Base-by-base conservation (phyloP, 2,888 invertebrate species). In the Agrochola lota region DNA sequence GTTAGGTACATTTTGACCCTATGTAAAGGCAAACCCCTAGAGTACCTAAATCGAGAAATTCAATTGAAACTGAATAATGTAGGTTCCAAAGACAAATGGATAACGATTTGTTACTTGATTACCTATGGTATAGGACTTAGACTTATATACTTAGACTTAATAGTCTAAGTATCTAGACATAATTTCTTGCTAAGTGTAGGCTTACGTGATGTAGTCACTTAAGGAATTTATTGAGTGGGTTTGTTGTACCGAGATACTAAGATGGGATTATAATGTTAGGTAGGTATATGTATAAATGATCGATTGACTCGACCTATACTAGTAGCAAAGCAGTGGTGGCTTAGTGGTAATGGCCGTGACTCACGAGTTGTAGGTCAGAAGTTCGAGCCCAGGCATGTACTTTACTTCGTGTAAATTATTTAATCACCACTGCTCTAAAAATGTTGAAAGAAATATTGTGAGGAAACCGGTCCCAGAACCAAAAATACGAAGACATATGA, bases 61-160 rank as follows among this genome's bases (percentile, higher is more conserved):
- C 80, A 80, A 82, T 80, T 84, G 69, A 55, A 80, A 62, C 12
- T 64, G 81, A 80, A 69, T 84, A 66, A 84, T 80, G 74, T 74
- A 73, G 69, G 70, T 74, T 52, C 20, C 52, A 79, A 60, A 84
- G 74, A 82, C 80, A 82, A 82, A 82, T 80, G 66, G 60, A 12
- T 74, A 74, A 59, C 74, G 35, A 82, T 82, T 82, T 82, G 70
- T 80, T 80, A 67, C 69, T 43, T 66, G 59, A 55, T 70, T 66
- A 43, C 60, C 17, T 66, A 49, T 17, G 6, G 9, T 26, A 55
- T 52, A 49, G 6, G 11, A 63, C 26, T 20, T 57, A 30, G 11
- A 43, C 46, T 35, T 35, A 43, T n/a, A n/a, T n/a, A n/a, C n/a
- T n/a, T n/a, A n/a, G n/a, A n/a, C n/a, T n/a, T n/a, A n/a, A n/a